Evolutionary conservation across 2,888 invertebrate species (phyloP), one percentile per base, ranked within the genome.

Genomic region (Rhyacophila evoluta): DNA sequence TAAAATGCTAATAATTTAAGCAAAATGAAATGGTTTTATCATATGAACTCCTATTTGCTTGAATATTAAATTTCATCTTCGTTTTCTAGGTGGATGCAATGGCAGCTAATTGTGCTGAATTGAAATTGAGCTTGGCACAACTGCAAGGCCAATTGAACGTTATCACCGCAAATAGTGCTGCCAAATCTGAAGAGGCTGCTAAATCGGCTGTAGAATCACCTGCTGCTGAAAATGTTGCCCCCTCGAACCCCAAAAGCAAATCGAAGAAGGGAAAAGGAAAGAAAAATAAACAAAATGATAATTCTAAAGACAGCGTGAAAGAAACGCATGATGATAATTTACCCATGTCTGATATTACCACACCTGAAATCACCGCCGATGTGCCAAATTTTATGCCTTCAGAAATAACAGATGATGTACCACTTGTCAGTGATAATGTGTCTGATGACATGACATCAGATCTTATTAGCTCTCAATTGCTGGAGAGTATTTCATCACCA

Each of bases 61-160:
- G n/a, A n/a, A n/a, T n/a, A 67, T 67, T 6, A 25, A 27, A 67
- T 67, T 19, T 15, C 10, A 19, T 27, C 11, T n/a, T 27, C 29
- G 10, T 77, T n/a, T 83, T 81, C 4, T 83, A 92, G 90, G 90
- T 92, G 77, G 92, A 92, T 81, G 87, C 90, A 3, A 92, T 92
- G 92, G 89, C 91, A 0, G 90, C 90, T 0, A 92, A 91, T 83
- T 92, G 92, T 83, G 91, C 89, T 0, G 91, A 92, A 80, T 85
- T 92, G 0, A 89, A 91, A 75, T 89, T 92, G 83, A 91, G 91
- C 25, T 85, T 92, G n/a, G 90, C 91, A 0, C 90, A 91, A 81
- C 85, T 92, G 8, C 92, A 92, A 82, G 89, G 86, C 68, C 91
- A 92, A 84, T 85, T 92, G 81, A 91, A 91, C 82, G 87, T 87